phyloP scores from a whole-genome alignment of 2,888 invertebrate species.

The Dioctria rufipes region DNA sequence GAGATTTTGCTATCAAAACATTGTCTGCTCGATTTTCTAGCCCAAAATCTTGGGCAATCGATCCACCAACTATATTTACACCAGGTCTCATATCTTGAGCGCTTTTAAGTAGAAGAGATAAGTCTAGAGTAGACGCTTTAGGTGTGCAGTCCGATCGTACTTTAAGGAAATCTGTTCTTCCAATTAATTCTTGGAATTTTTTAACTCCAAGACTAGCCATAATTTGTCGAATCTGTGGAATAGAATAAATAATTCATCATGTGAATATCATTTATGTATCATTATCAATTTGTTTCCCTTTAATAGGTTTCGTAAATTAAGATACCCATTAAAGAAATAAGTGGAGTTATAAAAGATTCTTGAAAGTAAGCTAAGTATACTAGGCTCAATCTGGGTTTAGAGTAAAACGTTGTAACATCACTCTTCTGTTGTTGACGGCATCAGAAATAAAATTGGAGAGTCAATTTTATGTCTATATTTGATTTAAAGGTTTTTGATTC shows the following conservation, averaged over 20 bases:
- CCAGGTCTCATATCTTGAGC: slow-evolving; percentile 92
- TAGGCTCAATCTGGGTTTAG: too few species aligned
- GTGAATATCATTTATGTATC: background rate
- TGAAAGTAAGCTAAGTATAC: too few species aligned
- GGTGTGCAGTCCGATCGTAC: slow-evolving; percentile 80
- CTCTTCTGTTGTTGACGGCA: too few species aligned
- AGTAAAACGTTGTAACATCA: too few species aligned
- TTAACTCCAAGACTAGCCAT: slow-evolving; percentile 94
- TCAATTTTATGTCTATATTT: too few species aligned
- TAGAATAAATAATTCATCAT: background rate
- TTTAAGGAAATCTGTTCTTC: slow-evolving; percentile 90
- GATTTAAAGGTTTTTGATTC: too few species aligned
- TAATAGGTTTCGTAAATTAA: too few species aligned
- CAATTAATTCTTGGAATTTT: slow-evolving; percentile 91
- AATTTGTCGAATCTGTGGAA: slow-evolving; percentile 82
- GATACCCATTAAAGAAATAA: too few species aligned
- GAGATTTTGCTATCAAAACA: slow-evolving; percentile 82
- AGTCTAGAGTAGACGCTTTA: slow-evolving; percentile 89
- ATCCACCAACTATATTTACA: slow-evolving; percentile 91
- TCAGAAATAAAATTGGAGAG: too few species aligned
- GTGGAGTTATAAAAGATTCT: too few species aligned
- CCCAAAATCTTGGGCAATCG: slow-evolving; percentile 87
- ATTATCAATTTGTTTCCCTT: too few species aligned
- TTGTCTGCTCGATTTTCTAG: slow-evolving; percentile 89
- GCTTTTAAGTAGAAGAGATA: slow-evolving; percentile 88